Evolutionary conservation across 2,888 invertebrate species (phyloP).

Genomic region (Xestia ashworthii): DNA sequence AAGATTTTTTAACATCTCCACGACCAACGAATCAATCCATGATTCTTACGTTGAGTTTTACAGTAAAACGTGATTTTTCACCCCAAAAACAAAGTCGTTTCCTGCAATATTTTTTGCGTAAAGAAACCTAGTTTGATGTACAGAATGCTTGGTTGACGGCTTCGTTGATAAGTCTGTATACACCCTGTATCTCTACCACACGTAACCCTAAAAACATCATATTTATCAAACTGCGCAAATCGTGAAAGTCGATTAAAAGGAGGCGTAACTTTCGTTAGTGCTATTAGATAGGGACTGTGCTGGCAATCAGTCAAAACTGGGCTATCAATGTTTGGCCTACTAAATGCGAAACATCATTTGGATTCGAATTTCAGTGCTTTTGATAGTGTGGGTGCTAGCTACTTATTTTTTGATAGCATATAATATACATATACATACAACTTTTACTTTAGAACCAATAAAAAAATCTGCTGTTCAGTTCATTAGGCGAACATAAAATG

Average conservation of each 20-base stretch:
- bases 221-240: conserved; percentile 39
- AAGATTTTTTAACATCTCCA: too few relatives aligned
- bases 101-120: too few relatives aligned
- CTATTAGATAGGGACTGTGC: conserved; percentile 32
- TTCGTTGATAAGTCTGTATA: too few relatives aligned
- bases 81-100: too few relatives aligned
- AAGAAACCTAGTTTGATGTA: too few relatives aligned
- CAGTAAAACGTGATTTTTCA: too few relatives aligned
- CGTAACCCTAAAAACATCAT: not conserved
- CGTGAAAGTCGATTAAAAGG: conserved; percentile 29
- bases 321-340: conserved; percentile 5
- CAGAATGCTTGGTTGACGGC: too few relatives aligned
- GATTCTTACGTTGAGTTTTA: too few relatives aligned
- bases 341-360: conserved; percentile 16
- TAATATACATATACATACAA: not conserved
- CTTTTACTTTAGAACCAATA: too few relatives aligned
- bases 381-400: not conserved
- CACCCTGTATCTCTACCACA: not conserved
- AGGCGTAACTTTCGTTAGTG: conserved; percentile 14
- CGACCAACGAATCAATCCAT: too few relatives aligned
- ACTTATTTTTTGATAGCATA: not conserved
- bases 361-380: not conserved
- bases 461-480: too few relatives aligned
- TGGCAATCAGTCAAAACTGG: conserved; percentile 54
- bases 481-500: too few relatives aligned